phyloP scores from a whole-genome alignment of 2,113 vertebrate species.

The Peromyscus polionotus region DNA sequence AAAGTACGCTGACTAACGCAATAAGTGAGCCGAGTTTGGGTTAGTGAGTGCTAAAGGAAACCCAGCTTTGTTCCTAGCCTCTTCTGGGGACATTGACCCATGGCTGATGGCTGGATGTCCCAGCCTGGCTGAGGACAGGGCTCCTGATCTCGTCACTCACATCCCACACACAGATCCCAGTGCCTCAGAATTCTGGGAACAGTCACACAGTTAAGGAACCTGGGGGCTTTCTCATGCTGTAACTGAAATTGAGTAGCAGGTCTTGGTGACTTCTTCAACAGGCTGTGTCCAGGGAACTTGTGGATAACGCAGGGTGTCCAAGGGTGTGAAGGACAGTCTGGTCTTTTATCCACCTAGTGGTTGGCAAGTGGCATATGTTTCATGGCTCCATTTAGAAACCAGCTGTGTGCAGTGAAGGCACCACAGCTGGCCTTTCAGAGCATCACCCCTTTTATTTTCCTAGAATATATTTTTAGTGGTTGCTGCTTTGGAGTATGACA shows the following conservation, averaged over 20 bases:
- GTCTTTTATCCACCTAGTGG: neutral
- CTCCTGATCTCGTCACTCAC: too few relatives aligned
- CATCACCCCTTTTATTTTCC: neutral
- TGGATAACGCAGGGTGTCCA: neutral
- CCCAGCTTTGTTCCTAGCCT: neutral
- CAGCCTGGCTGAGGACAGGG: neutral
- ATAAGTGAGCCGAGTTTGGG: neutral
- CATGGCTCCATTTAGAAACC: neutral
- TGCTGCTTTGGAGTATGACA: constrained; percentile 1
- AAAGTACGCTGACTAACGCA: neutral
- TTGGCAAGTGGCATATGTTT: neutral
- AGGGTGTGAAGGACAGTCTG: neutral
- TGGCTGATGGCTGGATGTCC: neutral
- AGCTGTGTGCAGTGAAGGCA: neutral
- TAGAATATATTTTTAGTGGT: neutral
- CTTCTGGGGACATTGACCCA: neutral
- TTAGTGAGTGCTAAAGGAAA: neutral
- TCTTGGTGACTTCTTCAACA: neutral
- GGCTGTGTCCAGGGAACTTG: neutral
- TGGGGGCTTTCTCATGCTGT: accelerated
- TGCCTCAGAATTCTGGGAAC: neutral
- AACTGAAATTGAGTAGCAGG: neutral
- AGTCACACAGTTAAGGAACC: neutral
- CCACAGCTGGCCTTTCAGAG: neutral
- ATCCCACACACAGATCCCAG: neutral